These are phyloP conservation scores for Drosophila mettleri DNA, from an alignment of 2,888 invertebrate species.

Conservation along the genomic window DNA sequence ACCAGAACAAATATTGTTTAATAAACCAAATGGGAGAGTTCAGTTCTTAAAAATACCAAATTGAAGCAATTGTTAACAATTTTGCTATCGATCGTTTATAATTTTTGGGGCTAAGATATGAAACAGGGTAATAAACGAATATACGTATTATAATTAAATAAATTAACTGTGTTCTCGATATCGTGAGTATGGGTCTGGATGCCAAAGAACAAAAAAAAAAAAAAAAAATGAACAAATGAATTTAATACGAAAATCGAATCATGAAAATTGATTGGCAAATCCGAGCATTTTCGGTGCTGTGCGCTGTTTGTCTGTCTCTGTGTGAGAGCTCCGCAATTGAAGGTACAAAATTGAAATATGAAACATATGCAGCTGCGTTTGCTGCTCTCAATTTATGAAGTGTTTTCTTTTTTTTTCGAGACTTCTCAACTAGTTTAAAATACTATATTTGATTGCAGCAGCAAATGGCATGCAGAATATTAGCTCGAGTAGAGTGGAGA, in stretches of 20 bases:
- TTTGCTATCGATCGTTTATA: slow-evolving; percentile 42
- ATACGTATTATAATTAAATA: slow-evolving; percentile 63
- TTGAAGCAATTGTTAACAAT: slow-evolving; percentile 48
- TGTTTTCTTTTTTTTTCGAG: too few species aligned
- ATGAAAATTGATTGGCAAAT: neutral
- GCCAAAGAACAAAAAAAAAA: too few species aligned
- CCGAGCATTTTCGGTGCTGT: neutral
- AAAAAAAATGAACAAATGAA: neutral
- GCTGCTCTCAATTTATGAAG: neutral
- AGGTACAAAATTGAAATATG: slow-evolving; percentile 4
- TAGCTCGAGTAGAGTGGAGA: too few species aligned
- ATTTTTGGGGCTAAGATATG: slow-evolving; percentile 53
- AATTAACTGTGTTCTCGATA: slow-evolving; percentile 27
- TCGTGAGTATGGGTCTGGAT: slow-evolving; percentile 22
- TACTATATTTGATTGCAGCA: too few species aligned
- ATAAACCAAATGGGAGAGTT: slow-evolving; percentile 39
- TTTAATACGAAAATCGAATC: neutral
- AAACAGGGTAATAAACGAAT: slow-evolving; percentile 73
- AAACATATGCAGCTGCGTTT: neutral
- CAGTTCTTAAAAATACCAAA: slow-evolving; percentile 21
- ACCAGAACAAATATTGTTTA: slow-evolving; percentile 46
- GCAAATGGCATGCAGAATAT: too few species aligned
- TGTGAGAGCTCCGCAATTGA: neutral
- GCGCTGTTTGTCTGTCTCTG: neutral
- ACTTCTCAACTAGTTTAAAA: too few species aligned